These are phyloP conservation scores for Poecilia wingei DNA, from an alignment of 2,797 vertebrate species.

Conservation along the genomic window DNA sequence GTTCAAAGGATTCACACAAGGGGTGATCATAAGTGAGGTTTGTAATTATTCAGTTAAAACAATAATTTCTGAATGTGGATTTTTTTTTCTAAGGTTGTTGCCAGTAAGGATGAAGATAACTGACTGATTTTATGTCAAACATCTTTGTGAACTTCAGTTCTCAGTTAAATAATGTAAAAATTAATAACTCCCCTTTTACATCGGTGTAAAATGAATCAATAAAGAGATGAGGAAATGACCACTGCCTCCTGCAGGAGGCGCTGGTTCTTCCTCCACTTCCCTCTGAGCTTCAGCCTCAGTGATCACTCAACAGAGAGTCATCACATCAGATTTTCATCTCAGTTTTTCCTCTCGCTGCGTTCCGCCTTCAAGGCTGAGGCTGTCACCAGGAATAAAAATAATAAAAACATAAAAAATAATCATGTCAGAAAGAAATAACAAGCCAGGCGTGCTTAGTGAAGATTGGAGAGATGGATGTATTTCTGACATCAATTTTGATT, in stretches of 20 bases:
- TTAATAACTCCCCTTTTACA: neutral
- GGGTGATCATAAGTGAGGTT: neutral
- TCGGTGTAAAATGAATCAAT: neutral
- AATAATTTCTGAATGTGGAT: neutral
- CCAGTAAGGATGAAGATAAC: neutral
- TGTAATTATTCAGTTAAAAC: neutral
- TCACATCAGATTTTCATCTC: constrained; percentile 44
- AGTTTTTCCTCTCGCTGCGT: constrained; percentile 6
- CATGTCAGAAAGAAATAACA: constrained; percentile 56
- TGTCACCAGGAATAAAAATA: constrained; percentile 40
- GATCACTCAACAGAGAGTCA: constrained; percentile 18
- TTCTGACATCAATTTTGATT: constrained; percentile 60
- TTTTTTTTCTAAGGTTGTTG: neutral
- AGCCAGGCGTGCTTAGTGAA: constrained; percentile 50
- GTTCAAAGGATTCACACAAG: neutral
- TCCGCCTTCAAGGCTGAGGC: constrained; percentile 40
- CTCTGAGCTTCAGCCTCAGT: constrained; percentile 17
- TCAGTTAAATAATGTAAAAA: neutral
- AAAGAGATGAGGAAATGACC: neutral
- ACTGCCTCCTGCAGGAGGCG: neutral
- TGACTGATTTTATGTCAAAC: neutral
- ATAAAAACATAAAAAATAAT: neutral
- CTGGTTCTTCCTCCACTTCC: constrained; percentile 1
- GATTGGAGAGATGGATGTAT: constrained; percentile 42
- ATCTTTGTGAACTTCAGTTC: neutral